Conservation (phyloP, 1,140 invertebrate species). For the Achatina immaculata region DNA sequence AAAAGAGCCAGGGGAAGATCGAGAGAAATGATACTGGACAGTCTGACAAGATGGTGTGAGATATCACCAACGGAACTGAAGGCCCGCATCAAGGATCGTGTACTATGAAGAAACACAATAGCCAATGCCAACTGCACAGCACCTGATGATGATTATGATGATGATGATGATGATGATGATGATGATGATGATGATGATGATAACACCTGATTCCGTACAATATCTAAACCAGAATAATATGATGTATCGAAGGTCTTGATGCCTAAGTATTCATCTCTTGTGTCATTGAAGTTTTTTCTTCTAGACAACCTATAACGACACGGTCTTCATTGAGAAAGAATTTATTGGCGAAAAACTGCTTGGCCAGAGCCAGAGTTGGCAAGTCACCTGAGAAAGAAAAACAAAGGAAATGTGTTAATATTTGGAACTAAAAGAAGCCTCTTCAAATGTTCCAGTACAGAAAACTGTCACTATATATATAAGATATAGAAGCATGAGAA, state of each 20-base stretch:
- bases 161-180: too few species aligned
- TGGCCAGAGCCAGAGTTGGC: conserved; percentile 41
- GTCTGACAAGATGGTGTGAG: too few species aligned
- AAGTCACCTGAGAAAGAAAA: conserved; percentile 53
- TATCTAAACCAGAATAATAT: not conserved
- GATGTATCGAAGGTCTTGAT: not conserved
- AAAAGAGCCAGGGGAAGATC: too few species aligned
- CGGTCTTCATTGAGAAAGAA: conserved; percentile 60
- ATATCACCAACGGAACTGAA: too few species aligned
- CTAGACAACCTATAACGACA: conserved; percentile 59
- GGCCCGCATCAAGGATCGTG: too few species aligned
- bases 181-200: too few species aligned
- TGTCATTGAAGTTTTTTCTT: too few species aligned
- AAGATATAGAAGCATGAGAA: not conserved
- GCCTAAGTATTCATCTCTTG: conserved; percentile 47
- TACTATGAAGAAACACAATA: too few species aligned
- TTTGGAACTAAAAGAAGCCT: not conserved
- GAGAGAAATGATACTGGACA: too few species aligned
- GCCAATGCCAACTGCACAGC: too few species aligned
- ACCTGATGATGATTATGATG: too few species aligned
- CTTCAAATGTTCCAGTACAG: not conserved
- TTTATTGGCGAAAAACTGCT: conserved; percentile 67
- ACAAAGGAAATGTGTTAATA: not conserved
- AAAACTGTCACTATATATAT: not conserved
- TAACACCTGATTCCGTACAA: too few species aligned